phyloP scores from a whole-genome alignment of 2,113 vertebrate genomes.

The Clarias batrachus region DNA sequence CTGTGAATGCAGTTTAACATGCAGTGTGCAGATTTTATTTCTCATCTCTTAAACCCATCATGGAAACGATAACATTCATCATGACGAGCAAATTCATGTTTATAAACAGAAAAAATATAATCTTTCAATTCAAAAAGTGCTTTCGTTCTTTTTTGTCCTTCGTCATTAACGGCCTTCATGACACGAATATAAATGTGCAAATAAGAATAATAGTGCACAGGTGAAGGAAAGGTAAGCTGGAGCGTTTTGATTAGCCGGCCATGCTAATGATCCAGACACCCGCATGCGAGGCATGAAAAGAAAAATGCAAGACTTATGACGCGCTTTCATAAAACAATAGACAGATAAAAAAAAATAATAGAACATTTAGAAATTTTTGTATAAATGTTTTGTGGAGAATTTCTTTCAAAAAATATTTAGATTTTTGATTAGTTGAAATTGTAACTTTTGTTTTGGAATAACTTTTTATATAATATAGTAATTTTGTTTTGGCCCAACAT shows the following conservation, averaged over 20 bases:
- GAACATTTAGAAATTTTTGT: not conserved
- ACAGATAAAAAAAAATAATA: too few relatives aligned
- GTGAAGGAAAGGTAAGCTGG: not conserved
- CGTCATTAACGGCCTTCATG: not conserved
- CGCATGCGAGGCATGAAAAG: not conserved
- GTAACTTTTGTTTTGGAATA: not conserved
- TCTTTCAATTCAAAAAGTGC: conserved; percentile 5
- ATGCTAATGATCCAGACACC: not conserved
- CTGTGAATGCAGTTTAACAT: not conserved
- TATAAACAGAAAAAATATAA: not conserved
- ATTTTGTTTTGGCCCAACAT: not conserved
- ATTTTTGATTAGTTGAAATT: not conserved
- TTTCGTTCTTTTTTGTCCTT: not conserved
- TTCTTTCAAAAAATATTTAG: too few relatives aligned
- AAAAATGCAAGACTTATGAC: not conserved
- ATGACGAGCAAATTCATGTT: not conserved
- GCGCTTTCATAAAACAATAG: not conserved
- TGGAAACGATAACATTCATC: not conserved
- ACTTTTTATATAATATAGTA: not conserved
- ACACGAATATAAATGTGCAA: conserved; percentile 1
- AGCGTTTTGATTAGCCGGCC: not conserved
- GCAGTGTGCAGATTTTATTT: not conserved
- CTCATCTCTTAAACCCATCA: not conserved
- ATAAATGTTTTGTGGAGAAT: not conserved
- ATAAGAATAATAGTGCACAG: conserved; percentile 8